phyloP scores from a whole-genome alignment of 2,113 vertebrate genomes.

The Dicentrarchus labrax region DNA sequence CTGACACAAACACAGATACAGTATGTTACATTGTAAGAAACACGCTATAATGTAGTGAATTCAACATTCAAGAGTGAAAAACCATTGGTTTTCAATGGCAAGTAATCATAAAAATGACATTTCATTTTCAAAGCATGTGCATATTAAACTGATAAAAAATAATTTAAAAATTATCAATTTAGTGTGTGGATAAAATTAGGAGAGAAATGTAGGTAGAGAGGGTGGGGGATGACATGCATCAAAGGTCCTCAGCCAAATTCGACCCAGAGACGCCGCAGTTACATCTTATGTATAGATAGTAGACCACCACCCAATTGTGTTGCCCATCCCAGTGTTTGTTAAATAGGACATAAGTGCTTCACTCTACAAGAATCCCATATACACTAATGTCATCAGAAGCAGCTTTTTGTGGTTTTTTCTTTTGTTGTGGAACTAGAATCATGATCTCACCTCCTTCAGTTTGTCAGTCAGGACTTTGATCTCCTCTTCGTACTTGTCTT shows the following conservation, averaged over 20 bases:
- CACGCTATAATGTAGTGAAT: constrained; percentile 2
- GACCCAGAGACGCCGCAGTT: neutral
- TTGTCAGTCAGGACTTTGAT: constrained; percentile 98
- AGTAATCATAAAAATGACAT: neutral
- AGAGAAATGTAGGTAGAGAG: too few relatives aligned
- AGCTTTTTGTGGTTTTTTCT: neutral
- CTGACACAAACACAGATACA: constrained; percentile 78
- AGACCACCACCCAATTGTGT: neutral
- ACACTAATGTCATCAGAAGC: neutral
- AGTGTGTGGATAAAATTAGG: neutral
- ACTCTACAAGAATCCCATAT: neutral
- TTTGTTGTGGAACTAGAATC: neutral
- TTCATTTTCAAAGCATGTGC: neutral
- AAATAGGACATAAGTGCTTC: neutral
- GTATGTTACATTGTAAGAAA: neutral
- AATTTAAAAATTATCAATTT: too few relatives aligned
- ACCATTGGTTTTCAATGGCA: neutral
- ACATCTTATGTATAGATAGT: too few relatives aligned
- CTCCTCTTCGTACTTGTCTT: constrained; percentile 99
- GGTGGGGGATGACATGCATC: neutral
- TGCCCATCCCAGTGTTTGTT: neutral
- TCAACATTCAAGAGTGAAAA: neutral
- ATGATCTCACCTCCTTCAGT: constrained; percentile 93
- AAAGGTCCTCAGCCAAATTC: neutral
- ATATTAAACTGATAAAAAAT: neutral